Evolutionary conservation across 1,140 invertebrate genomes (phyloP), one percentile per base, ranked within the genome.

Genomic region (Cydia splendana): DNA sequence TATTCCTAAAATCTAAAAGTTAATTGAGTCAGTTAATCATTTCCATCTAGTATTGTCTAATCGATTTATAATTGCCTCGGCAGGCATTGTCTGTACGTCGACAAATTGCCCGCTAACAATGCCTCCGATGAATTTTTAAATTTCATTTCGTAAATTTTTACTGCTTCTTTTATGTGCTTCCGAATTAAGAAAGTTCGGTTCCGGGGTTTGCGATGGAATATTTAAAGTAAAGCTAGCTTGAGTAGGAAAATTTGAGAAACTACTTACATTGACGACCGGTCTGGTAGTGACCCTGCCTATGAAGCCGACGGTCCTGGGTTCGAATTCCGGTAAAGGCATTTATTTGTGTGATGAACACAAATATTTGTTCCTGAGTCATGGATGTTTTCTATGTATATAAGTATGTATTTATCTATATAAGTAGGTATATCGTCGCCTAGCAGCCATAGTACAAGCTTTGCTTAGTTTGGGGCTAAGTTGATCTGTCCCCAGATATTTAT

Each of bases 51-150:
- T 18, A 7, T n/a, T 57, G 18, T 24, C 57, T 62, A 62, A 62
- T 62, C 57, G 57, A 62, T 62, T 62, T 24, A 62, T 62, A 62
- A 62, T 62, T 62, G 20, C 57, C 20, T 24, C 20, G 4, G 45
- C n/a, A 53, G 15, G 57, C 57, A 62, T 62, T 62, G 57, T 62
- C 57, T 62, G 57, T 62, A 62, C 18, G 53, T 24, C 20, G 51
- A 53, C 57, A 62, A 62, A 62, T 62, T 24, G 20, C 57, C 57
- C 20, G 57, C 57, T 62, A 62, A 62, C 57, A 62, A 62, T 24
- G 57, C 9, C 57, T 62, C 0, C 57, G 18, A 62, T 57, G 15
- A n/a, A 57, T 57, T 24, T 62, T 62, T 62, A 24, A 62, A 62
- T 4, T 24, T 24, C 57, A 62, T 62, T 62, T 7, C 10, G 15